Evolutionary conservation across 2,113 vertebrate genomes (phyloP), one percentile per base, ranked within the genome.

Genomic region (Pelobates fuscus): DNA sequence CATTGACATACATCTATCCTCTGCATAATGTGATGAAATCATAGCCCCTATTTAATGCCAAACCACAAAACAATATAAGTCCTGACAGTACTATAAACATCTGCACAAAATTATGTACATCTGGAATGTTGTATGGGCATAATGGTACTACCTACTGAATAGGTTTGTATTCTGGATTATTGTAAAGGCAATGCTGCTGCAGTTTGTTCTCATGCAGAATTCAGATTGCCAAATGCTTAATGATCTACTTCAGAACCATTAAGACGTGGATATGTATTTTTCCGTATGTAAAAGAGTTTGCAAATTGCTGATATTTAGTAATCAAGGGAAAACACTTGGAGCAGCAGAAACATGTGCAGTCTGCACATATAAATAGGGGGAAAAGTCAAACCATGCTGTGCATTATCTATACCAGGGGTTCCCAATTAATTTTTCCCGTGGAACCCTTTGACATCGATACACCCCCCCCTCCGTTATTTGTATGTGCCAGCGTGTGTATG

Each of bases 41-140:
- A n/a, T 23, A 63, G 41, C 61, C 27, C 23, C 26, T 61, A 63
- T 37, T 63, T 63, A 20, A 63, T 63, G 61, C 61, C 30, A 20
- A 63, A 17, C 11, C 26, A 61, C 15, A 18, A 61, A 61, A 61
- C 59, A 23, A 21, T 32, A 25, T 63, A 63, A 63, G 41, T 20
- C 30, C 17, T 20, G 11, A 37, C 59, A 63, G 11, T 63, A 37
- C 21, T 41, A 37, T 20, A 63, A 63, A 63, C n/a, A 41, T 63
- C 30, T 23, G 29, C 61, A 63, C 30, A 63, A 37, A 37, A 63
- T 3, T 14, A 27, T 41, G 29, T 37, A 63, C 61, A 63, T 41
- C 15, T 41, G n/a, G 57, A 26, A 59, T 23, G 25, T 14, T 59
- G 3, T 55, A 55, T 21, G n/a, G 20, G 8, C 21, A 55, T 21